Conservation (phyloP, 2,113 vertebrate species). For the Oplegnathus fasciatus region DNA sequence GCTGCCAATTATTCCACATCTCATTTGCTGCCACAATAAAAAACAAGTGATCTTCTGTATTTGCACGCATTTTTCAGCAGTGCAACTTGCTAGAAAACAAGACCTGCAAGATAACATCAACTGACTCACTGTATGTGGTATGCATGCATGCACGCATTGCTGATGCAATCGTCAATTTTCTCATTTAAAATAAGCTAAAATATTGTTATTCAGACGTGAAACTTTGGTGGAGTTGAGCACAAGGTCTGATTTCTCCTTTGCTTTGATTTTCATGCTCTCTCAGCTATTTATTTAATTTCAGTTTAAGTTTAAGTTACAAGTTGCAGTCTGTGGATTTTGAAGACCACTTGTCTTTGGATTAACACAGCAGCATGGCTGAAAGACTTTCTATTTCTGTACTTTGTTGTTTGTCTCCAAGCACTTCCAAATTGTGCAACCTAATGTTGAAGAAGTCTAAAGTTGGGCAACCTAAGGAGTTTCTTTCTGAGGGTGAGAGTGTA, state of each 20-base stretch:
- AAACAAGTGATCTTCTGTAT: constrained; percentile 57
- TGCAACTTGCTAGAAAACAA: constrained; percentile 68
- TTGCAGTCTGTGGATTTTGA: constrained; percentile 6
- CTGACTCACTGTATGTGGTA: constrained; percentile 50
- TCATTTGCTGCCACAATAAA: constrained; percentile 64
- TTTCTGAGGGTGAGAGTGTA: background rate
- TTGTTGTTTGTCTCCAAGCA: background rate
- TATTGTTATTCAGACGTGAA: constrained; percentile 47
- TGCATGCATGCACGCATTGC: constrained; percentile 38
- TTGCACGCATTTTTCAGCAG: constrained; percentile 59
- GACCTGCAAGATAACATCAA: constrained; percentile 74
- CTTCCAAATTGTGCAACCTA: background rate
- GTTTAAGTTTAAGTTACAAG: constrained; percentile 13
- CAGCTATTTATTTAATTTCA: constrained; percentile 39
- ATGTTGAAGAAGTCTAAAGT: background rate
- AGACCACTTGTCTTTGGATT: background rate
- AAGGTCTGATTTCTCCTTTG: constrained; percentile 31
- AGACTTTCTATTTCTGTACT: background rate
- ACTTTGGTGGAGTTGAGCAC: constrained; percentile 33
- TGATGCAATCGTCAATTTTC: constrained; percentile 26
- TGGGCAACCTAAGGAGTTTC: background rate
- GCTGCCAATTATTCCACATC: constrained; percentile 53
- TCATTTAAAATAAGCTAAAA: constrained; percentile 17
- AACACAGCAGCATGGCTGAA: background rate
- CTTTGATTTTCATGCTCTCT: constrained; percentile 28